Evolutionary conservation across 2,797 vertebrate species (phyloP), one percentile per base, ranked within the genome.

Genomic region (Alfaro cultratus): DNA sequence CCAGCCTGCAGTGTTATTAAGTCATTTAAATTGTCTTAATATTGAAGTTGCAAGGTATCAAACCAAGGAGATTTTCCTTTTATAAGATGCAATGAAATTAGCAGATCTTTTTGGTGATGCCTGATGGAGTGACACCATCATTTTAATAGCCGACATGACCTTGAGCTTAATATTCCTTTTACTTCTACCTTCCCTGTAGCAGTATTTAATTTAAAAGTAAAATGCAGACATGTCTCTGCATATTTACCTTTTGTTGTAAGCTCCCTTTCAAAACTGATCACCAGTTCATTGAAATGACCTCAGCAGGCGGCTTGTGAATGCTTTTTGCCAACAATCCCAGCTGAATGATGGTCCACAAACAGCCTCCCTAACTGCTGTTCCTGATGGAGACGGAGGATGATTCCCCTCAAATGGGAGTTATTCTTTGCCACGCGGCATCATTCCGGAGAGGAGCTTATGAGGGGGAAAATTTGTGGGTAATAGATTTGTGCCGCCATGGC

Each of bases 381-480:
- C 73, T 79, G 83, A 87, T 51, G 60, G 68, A 88, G 81, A 87
- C 6, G 7, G 80, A 84, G 62, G 26, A 86, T 13, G 75, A 36
- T 55, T 36, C 3, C 53, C 57, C 51, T 49, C 75, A 85, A 83
- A 90, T 74, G 78, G 77, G 77, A 89, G 55, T 78, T 80, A 86
- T 91, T 87, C 81, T 67, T 84, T 85, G 78, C 84, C 75, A 72
- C 70, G 31, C 80, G 82, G 86, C 92, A 80, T 86, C 72, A 21
- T 51, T 74, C 79, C 78, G 49, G 26, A 78, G 57, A 72, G 5
- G 78, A 80, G 80, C 70, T 87, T 41, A 88, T 43, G 68, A 83
- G 85, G 51, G 76, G 78, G 73, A 85, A 60, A 85, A 85, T 84
- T 72, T 81, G 83, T 3, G 15, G 10, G 77, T 86, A 88, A 89